Base-by-base conservation (phyloP, 2,113 vertebrate species). In the Cyprinus carpio region DNA sequence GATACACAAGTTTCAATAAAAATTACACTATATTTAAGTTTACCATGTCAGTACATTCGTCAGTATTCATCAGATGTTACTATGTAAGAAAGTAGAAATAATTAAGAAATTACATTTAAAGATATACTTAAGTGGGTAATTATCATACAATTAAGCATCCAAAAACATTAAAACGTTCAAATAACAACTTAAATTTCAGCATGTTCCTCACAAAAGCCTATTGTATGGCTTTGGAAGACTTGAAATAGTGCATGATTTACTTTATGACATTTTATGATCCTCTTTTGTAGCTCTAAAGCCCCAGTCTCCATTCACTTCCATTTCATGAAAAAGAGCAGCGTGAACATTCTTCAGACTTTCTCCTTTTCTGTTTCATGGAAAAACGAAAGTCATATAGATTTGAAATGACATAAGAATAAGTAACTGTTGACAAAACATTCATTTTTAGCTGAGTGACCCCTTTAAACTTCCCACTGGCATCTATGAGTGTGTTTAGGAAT, bases 401-500 rank as follows among this genome's bases (percentile, higher is more conserved):
- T 65, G 2, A 0, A 67, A 43, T 11, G 23, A 60, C 37, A 34
- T n/a, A 15, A 18, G 34, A 2, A 2, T 46, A 71, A 75, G 82
- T 46, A 27, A 58, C 37, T 62, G 82, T 58, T 78, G 51, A 58
- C 51, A 56, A 58, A 54, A 56, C 20, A 16, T 34, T 34, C 1
- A 16, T 51, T 51, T 75, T 23, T 72, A 72, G 74, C 43, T 51
- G 1, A 25, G 23, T 15, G 9, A 75, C 23, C 71, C 9, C 37
- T n/a, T 46, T 20, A 34, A 56, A 49, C 49, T n/a, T 40, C 54
- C 25, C 51, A n/a, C 25, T 56, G 25, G 40, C 67, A 64, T 76
- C 54, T 85, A 78, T 23, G 46, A n/a, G 23, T 67, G 25, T 40
- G 37, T 62, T 51, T 60, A 46, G 46, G 31, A 74, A 18, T 77